Base-by-base conservation (phyloP, 2,797 vertebrate genomes). In the Spea hammondii region DNA sequence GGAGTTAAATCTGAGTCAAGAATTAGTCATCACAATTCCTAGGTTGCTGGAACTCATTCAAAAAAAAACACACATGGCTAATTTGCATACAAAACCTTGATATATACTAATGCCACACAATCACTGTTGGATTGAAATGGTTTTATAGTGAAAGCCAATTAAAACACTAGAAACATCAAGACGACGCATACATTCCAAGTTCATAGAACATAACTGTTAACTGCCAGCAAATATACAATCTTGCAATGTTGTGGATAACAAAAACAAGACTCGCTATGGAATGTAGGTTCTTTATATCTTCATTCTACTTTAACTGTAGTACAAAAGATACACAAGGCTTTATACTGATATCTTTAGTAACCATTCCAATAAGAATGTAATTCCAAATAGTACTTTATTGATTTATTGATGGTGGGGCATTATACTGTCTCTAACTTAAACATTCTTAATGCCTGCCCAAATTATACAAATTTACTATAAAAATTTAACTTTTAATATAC, bases 21-120 rank as follows among this genome's bases (percentile, higher is more conserved):
- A 72, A 65, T 80, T 76, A 76, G 51, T 81, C 54, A 62, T 13
- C 32, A 59, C 44, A 64, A 72, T 80, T 62, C 49, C 48, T 60
- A 9, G 51, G n/a, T 49, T 48, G 54, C 47, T 81, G 64, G 73
- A 73, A 10, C 11, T 10, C 32, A 64, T 62, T 77, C 53, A 68
- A 62, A 53, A 64, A 48, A 59, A 60, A 51, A 48, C 53, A 13
- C 59, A 82, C 75, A 74, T 82, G 79, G 79, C 79, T 82, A 82
- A 82, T 82, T 77, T 77, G 60, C 70, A 82, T 82, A 76, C 14
- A 59, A 46, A 44, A 50, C 47, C 32, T 65, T 51, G 48, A 59
- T 67, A 72, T 47, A 77, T 54, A n/a, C 44, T n/a, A 17, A 17
- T 17, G 17, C 17, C 17, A 17, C 17, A 17, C 17, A 17, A 17